Percentiles rank a stretch among this genome's conserved stretches.
Evolutionary conservation across 1,140 invertebrate genomes (phyloP).

Genomic region (Arion vulgaris): DNA sequence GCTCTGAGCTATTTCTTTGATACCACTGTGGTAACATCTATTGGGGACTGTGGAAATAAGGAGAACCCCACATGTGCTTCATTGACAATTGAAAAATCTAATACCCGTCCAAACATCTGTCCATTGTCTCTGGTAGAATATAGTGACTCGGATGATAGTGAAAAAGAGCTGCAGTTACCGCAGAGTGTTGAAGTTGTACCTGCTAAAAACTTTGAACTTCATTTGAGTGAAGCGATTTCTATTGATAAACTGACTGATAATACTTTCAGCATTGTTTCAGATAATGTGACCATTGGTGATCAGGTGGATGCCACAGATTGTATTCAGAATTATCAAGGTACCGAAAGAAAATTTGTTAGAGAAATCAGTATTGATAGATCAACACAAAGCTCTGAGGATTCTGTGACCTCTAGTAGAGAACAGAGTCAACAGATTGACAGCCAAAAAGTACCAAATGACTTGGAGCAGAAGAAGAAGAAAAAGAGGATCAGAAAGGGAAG

Average conservation of each 20-base stretch:
- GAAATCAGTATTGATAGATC: not conserved
- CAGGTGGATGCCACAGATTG: not conserved
- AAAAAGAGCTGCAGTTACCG: not conserved
- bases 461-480: not conserved
- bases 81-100: no score
- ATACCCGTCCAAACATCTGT: not conserved
- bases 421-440: conserved; percentile 18
- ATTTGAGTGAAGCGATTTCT: not conserved
- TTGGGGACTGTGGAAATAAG: not conserved
- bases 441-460: not conserved
- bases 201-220: not conserved
- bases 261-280: not conserved
- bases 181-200: not conserved
- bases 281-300: not conserved
- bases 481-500: conserved; percentile 17
- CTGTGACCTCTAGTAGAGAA: conserved; percentile 7
- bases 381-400: not conserved
- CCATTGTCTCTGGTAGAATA: not conserved
- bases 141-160: conserved; percentile 19
- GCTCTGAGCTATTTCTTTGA: not conserved
- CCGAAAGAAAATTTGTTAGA: not conserved
- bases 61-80: not conserved
- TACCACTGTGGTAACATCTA: not conserved
- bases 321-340: not conserved
- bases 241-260: not conserved